Percentiles rank a stretch among this genome's conserved stretches.
Conservation (phyloP, 2,113 vertebrate genomes). For the Mionectes macconnelli region DNA sequence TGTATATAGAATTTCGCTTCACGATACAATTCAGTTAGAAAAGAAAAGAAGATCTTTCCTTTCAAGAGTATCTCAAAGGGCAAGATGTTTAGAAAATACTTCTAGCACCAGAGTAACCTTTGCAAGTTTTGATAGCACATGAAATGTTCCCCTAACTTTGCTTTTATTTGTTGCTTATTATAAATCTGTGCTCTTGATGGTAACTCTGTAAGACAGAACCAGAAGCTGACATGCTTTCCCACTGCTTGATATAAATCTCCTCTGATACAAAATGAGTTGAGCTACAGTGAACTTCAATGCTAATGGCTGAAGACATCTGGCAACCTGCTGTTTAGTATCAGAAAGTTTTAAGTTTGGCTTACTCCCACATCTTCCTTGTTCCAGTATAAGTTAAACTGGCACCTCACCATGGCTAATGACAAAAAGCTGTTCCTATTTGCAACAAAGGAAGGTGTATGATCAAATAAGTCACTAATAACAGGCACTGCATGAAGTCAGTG, state of each 20-base stretch:
- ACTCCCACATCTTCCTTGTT: slow-evolving; percentile 22
- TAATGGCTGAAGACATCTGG: slow-evolving; percentile 74
- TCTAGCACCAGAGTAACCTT: slow-evolving; percentile 58
- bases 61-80: not conserved
- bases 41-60: not conserved
- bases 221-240: slow-evolving; percentile 71
- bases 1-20: not conserved
- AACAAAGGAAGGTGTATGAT: slow-evolving; percentile 19
- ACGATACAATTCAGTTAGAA: not conserved
- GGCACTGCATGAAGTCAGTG: not conserved
- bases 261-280: slow-evolving; percentile 73
- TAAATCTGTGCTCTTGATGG: slow-evolving; percentile 68
- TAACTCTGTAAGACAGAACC: slow-evolving; percentile 74
- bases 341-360: slow-evolving; percentile 68
- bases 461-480: slow-evolving; percentile 12
- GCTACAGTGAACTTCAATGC: slow-evolving; percentile 75
- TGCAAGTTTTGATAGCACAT: slow-evolving; percentile 49
- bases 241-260: slow-evolving; percentile 78
- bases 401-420: slow-evolving; percentile 5
- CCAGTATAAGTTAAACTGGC: slow-evolving; percentile 36
- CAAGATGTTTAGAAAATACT: slow-evolving; percentile 47
- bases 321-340: slow-evolving; percentile 74
- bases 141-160: slow-evolving; percentile 60
- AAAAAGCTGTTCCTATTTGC: slow-evolving; percentile 50
- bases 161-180: slow-evolving; percentile 72